Base-by-base conservation (phyloP, 2,113 vertebrate genomes). In the Siniperca chuatsi region DNA sequence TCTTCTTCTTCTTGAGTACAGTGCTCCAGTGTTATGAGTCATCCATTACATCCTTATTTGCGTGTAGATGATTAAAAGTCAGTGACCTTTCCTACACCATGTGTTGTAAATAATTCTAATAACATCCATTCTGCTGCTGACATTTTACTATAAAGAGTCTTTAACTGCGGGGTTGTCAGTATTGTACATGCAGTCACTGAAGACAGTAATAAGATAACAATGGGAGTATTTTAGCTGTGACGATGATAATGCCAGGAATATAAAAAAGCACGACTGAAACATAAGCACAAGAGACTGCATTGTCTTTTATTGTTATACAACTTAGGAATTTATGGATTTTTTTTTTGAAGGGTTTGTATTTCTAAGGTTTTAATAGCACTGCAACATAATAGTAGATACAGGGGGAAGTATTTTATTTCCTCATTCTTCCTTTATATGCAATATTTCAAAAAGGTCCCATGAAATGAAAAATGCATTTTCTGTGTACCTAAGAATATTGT, bases 81-180 rank as follows among this genome's bases (percentile, higher is more conserved):
- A 69, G 66, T 81, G 82, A 82, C 87, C 61, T 91, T 82, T 87
- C 44, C 60, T n/a, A 42, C 67, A 37, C 23, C 33, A 40, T 1
- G 5, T 68, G 25, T 68, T n/a, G 20, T 75, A 57, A 83, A 69
- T 64, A 12, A 69, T 40, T 50, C 8, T 44, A 9, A 78, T 62
- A 54, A 46, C 66, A 66, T 57, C 74, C 50, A 71, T 42, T 23
- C 11, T 75, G 29, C 35, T 44, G 54, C 37, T 79, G 64, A 79
- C 76, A 83, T 79, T 82, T 57, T 33, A 52, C 23, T 58, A 42
- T 21, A 40, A 50, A 69, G 12, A 55, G 29, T 29, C 16, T 64
- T 79, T 70, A 79, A 65, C 35, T 42, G 13, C 29, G 4, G 23
- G 23, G 44, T 75, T 82, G 35, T n/a, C 5, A 29, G 64, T 69